A percentile compares a stretch with the other conserved stretches of the same genome.
phyloP scores from a whole-genome alignment of 2,113 vertebrate genomes.

The Galeopterus variegatus region DNA sequence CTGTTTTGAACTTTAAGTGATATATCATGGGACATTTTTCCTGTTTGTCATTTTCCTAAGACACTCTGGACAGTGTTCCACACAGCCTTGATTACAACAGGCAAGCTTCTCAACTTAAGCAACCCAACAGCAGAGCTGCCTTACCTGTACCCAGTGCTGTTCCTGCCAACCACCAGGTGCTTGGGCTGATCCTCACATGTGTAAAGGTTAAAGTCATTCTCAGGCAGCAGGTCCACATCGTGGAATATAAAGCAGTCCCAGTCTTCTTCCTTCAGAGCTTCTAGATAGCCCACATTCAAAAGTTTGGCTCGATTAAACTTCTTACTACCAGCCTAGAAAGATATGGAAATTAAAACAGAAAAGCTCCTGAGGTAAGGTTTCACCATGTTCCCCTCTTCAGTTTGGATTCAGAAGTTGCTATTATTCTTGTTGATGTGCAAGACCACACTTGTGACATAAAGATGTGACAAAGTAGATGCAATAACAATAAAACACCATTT shows the following conservation, averaged over 20 bases:
- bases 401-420: background rate
- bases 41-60: background rate
- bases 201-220: conserved; percentile 97
- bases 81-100: background rate
- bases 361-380: background rate
- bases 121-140: conserved; percentile 13
- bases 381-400: background rate
- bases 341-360: background rate
- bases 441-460: background rate
- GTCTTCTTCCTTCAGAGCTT: conserved; percentile 94
- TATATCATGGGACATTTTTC: background rate
- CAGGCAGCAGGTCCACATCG: conserved; percentile 97
- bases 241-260: conserved; percentile 99
- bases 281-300: conserved; percentile 96
- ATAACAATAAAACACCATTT: background rate
- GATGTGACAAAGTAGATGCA: background rate
- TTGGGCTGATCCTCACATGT: conserved; percentile 95
- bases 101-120: background rate
- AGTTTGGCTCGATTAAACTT: conserved; percentile 98
- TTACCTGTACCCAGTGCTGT: conserved; percentile 97
- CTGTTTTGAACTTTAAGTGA: background rate
- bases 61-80: background rate
- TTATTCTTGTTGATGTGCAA: background rate
- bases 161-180: conserved; percentile 97
- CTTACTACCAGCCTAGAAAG: conserved; percentile 92